Evolutionary conservation across 1,140 invertebrate genomes (phyloP).

Genomic region (Meloidogyne floridensis): DNA sequence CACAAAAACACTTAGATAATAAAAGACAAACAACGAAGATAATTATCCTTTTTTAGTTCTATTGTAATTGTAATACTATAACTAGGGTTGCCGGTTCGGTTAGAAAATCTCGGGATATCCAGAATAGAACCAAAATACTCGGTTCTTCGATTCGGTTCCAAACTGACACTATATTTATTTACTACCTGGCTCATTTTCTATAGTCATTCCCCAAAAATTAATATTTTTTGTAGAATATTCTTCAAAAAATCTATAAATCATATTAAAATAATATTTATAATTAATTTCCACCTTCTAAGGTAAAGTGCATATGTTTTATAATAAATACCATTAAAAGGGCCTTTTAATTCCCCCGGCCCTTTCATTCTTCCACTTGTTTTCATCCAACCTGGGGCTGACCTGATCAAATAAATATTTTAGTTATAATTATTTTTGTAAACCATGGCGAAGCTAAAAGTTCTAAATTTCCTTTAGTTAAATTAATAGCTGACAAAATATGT

Average conservation of each 20-base stretch:
- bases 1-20: no score
- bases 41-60: no score
- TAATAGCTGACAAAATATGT: conserved; percentile 17
- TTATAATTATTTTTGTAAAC: neutral
- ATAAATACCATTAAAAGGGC: conserved; percentile 70
- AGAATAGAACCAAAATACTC: no score
- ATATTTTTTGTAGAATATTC: conserved; percentile 70
- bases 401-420: conserved; percentile 71
- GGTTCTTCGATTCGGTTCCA: no score
- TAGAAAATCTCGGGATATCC: no score
- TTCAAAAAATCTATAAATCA: conserved; percentile 70
- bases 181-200: conserved; percentile 71
- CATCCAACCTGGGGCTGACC: conserved; percentile 90
- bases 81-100: no score
- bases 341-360: conserved; percentile 71
- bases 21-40: no score
- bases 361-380: conserved; percentile 76
- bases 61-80: no score
- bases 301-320: conserved; percentile 82
- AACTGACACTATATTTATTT: no score
- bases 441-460: conserved; percentile 10
- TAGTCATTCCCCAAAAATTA: conserved; percentile 73
- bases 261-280: neutral
- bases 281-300: conserved; percentile 71
- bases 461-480: neutral